Percentiles rank a stretch among this genome's conserved stretches.
Evolutionary conservation across 2,113 vertebrate genomes (phyloP).

Genomic region (Perca flavescens): DNA sequence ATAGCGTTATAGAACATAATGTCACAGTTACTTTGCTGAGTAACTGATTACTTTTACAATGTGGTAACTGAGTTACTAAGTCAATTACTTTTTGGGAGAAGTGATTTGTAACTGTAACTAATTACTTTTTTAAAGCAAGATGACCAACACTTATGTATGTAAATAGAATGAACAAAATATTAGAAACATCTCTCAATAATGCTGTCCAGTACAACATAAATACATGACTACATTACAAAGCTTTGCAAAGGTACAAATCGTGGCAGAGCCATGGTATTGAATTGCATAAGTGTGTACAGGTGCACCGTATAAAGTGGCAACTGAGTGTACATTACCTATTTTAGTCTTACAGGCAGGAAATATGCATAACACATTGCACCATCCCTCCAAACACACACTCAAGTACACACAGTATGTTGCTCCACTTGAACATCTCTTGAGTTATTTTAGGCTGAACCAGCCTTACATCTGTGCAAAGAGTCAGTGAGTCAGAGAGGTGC

Average conservation of each 20-base stretch:
- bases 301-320: background rate
- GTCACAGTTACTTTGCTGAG: no score
- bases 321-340: background rate
- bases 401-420: background rate
- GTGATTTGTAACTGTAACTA: no score
- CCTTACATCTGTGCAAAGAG: conserved; percentile 14
- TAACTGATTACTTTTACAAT: no score
- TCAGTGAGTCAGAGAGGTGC: conserved; percentile 7
- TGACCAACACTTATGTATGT: background rate
- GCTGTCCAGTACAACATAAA: background rate
- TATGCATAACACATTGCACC: background rate
- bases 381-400: background rate
- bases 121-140: no score
- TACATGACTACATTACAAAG: background rate
- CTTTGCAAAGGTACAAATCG: background rate
- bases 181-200: background rate
- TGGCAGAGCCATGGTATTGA: background rate
- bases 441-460: conserved; percentile 34
- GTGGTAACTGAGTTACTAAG: no score
- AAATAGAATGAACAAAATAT: background rate
- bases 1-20: no score
- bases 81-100: no score
- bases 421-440: conserved; percentile 23
- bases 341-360: conserved; percentile 4
- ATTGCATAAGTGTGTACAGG: background rate